Percentiles rank a stretch among this genome's conserved stretches.
phyloP scores from a whole-genome alignment of 2,797 vertebrate genomes.

The Acrossocheilus wenchowensis region DNA sequence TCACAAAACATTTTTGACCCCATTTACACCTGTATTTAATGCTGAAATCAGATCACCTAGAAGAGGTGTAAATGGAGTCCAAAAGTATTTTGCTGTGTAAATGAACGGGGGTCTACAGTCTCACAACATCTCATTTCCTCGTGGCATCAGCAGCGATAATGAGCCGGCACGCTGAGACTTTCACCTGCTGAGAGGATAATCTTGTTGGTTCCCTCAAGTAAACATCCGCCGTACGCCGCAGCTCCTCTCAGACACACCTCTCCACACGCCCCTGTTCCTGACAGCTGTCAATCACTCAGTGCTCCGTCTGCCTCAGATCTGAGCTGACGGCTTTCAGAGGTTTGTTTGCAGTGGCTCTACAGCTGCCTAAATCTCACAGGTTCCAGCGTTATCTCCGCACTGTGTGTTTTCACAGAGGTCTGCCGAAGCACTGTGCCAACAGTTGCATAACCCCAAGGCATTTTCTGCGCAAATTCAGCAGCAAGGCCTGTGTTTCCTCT shows the following conservation, averaged over 20 bases:
- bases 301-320: slow-evolving; percentile 13
- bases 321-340: slow-evolving; percentile 12
- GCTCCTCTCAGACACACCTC: slow-evolving; percentile 42
- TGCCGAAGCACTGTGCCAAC: slow-evolving; percentile 29
- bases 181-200: slow-evolving; percentile 59
- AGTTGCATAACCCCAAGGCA: slow-evolving; percentile 51
- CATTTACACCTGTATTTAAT: background rate
- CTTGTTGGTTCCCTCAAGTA: slow-evolving; percentile 57
- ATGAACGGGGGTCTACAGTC: slow-evolving; percentile 34
- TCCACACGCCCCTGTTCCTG: slow-evolving; percentile 26
- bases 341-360: slow-evolving; percentile 37
- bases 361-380: slow-evolving; percentile 27
- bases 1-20: background rate
- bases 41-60: background rate
- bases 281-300: slow-evolving; percentile 53
- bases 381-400: slow-evolving; percentile 31
- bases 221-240: slow-evolving; percentile 42
- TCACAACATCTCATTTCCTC: slow-evolving; percentile 43
- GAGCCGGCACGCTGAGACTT: slow-evolving; percentile 42
- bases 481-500: slow-evolving; percentile 38
- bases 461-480: slow-evolving; percentile 12
- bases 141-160: slow-evolving; percentile 57
- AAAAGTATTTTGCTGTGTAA: slow-evolving; percentile 30
- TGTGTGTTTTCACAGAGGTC: slow-evolving; percentile 40
- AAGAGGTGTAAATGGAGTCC: background rate